Percentiles rank a stretch among this genome's conserved stretches.
Conservation (phyloP, 2,113 vertebrate species). For the Sinocyclocheilus grahami region DNA sequence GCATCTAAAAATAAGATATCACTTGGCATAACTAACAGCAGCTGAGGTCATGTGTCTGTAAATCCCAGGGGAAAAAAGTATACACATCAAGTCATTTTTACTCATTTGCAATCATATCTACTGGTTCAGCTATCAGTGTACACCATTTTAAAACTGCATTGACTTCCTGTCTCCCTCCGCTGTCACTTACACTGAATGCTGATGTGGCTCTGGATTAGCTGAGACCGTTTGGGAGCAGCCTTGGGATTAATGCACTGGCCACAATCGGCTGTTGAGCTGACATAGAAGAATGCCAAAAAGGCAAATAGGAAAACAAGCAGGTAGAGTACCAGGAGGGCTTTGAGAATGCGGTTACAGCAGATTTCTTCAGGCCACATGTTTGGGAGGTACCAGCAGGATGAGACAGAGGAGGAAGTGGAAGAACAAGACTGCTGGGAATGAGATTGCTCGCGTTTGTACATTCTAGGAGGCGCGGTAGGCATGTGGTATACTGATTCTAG, state of each 20-base stretch:
- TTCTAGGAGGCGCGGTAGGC: slow-evolving; percentile 61
- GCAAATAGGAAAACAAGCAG: slow-evolving; percentile 77
- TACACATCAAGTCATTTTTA: not conserved
- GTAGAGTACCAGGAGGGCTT: slow-evolving; percentile 72
- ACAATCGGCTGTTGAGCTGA: slow-evolving; percentile 73
- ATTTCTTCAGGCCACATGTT: slow-evolving; percentile 73
- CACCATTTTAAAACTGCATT: not conserved
- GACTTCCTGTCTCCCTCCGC: slow-evolving; percentile 40
- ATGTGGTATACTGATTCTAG: slow-evolving; percentile 23
- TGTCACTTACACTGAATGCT: slow-evolving; percentile 80
- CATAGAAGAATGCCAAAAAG: slow-evolving; percentile 76
- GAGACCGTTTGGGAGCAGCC: slow-evolving; percentile 66
- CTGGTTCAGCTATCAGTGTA: not conserved
- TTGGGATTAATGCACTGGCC: slow-evolving; percentile 67
- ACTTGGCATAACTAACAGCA: not conserved
- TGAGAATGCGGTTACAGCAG: slow-evolving; percentile 75
- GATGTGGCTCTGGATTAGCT: slow-evolving; percentile 66
- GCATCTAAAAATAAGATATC: not conserved
- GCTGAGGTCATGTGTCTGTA: not conserved
- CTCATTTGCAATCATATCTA: not conserved
- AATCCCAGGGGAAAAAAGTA: not conserved
- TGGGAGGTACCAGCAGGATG: slow-evolving; percentile 69
- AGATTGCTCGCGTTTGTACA: slow-evolving; percentile 66
- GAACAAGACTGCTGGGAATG: slow-evolving; percentile 59
- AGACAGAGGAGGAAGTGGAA: slow-evolving; percentile 66